Evolutionary conservation across 2,113 vertebrate species (phyloP), one percentile per base, ranked within the genome.

Genomic region (Plecotus auritus): DNA sequence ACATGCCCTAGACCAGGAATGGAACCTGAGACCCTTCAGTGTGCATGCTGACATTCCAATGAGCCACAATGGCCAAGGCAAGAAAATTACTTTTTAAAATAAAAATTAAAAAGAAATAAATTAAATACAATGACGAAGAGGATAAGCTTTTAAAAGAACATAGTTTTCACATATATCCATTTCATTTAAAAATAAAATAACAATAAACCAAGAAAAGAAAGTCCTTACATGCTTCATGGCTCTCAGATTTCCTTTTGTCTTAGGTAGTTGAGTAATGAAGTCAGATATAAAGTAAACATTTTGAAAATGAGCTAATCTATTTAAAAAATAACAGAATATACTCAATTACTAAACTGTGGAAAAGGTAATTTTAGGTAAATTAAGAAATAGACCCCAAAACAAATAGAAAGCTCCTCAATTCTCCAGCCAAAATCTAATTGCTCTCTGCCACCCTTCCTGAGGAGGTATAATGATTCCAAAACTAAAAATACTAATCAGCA

Each of bases 341-440:
- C 7, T 56, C 32, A 59, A 69, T 51, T 18, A 78, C n/a, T 88
- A 74, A 76, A 85, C 7, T 84, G 4, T 85, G 23, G 54, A 42
- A 91, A 92, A 90, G 11, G 30, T 12, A 26, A 80, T 85, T 94
- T 92, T 49, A 96, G 85, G 49, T 82, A 90, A 77, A 90, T 74
- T 61, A 85, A 76, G 47, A n/a, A 90, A 32, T 16, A 61, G 26
- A 22, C 5, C 42, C 20, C 8, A 70, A 72, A 49, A 59, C 76
- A 95, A 88, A 26, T 1, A 30, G 51, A 37, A 89, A 92, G 22
- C 0, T 23, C n/a, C 61, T 90, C 37, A 80, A n/a, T 28, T 66
- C 11, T 42, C 12, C 1, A 51, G 42, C 84, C n/a, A 81, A 40
- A 88, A 67, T n/a, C 37, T 30, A n/a, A 37, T 1, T 80, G 32